Percentiles rank a stretch among this genome's conserved stretches.
These are phyloP conservation scores for Bombus fervidus DNA, from an alignment of 1,140 invertebrate genomes.

Conservation along the genomic window DNA sequence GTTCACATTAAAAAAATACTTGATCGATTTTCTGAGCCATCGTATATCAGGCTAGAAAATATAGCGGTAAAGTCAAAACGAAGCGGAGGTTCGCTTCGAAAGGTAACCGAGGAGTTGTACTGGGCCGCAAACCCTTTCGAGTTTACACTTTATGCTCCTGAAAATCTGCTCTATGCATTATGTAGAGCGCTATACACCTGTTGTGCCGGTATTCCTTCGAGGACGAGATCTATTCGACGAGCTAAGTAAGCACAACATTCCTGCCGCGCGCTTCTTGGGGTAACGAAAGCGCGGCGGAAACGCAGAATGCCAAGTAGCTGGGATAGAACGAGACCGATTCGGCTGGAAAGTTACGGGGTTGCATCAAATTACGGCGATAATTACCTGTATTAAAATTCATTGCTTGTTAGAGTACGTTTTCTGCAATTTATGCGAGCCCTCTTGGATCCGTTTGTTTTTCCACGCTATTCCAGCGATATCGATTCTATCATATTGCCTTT, in stretches of 20 bases:
- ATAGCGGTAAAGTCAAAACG: not conserved
- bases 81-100: not conserved
- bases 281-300: conserved; percentile 53
- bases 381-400: conserved; percentile 53
- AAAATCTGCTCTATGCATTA: conserved; percentile 49
- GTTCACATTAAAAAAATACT: too few species aligned
- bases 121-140: not conserved
- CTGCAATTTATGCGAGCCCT: conserved; percentile 21
- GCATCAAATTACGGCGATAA: conserved; percentile 45
- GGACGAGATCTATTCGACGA: conserved; percentile 44
- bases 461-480: not conserved
- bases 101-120: not conserved
- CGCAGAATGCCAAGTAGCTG: conserved; percentile 48
- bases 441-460: conserved; percentile 24
- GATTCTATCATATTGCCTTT: not conserved
- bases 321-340: conserved; percentile 42
- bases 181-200: conserved; percentile 48
- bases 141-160: conserved; percentile 22
- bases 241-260: conserved; percentile 51
- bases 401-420: conserved; percentile 30
- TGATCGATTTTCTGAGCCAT: not conserved
- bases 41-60: not conserved
- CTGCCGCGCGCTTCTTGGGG: conserved; percentile 48
- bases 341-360: conserved; percentile 42
- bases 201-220: conserved; percentile 48